Evolutionary conservation across 2,797 vertebrate species (phyloP).

Genomic region (Podarcis lilfordi): DNA sequence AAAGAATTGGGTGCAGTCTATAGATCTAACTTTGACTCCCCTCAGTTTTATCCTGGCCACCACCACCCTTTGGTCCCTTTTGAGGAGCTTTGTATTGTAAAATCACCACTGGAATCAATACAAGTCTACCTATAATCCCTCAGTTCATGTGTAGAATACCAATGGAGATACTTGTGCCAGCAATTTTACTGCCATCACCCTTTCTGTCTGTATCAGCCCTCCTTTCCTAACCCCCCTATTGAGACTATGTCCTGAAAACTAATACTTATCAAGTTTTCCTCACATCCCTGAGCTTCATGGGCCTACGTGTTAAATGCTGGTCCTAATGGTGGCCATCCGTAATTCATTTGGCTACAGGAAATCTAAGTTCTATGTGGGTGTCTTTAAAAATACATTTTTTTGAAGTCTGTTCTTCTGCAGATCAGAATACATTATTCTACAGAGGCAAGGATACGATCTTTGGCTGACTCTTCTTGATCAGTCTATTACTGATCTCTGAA

Average conservation of each 20-base stretch:
- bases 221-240: conserved; percentile 24
- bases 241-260: conserved; percentile 24
- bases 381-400: conserved; percentile 39
- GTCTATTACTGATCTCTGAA: conserved; percentile 36
- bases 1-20: background rate
- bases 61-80: background rate
- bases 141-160: background rate
- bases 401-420: conserved; percentile 29
- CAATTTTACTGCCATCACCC: background rate
- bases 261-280: conserved; percentile 12
- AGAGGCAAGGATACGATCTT: conserved; percentile 39
- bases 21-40: background rate
- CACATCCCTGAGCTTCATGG: conserved; percentile 9
- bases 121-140: background rate
- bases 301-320: conserved; percentile 35
- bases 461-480: conserved; percentile 37
- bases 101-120: background rate
- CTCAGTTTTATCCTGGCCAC: background rate
- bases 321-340: conserved; percentile 28
- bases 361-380: conserved; percentile 28
- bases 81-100: background rate
- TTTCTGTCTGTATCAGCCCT: background rate
- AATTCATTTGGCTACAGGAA: conserved; percentile 9
- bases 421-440: conserved; percentile 51
- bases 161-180: background rate